Conservation (phyloP, 1,140 invertebrate genomes). For the Agrypnia vestita region DNA sequence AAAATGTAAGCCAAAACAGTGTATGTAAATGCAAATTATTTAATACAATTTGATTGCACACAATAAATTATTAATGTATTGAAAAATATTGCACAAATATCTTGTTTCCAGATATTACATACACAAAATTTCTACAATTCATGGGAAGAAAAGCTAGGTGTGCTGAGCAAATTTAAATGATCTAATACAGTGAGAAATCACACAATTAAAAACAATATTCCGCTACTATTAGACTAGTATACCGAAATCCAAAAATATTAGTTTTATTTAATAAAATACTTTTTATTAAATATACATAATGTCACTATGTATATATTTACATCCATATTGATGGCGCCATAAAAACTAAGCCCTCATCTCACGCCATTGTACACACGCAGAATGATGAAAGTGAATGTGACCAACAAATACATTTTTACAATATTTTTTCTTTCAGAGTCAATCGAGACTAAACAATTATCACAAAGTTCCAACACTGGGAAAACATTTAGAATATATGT, state of each 20-base stretch:
- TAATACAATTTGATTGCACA: neutral
- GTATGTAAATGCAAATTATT: constrained; percentile 22
- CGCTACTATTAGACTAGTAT: neutral
- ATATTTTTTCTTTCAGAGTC: constrained; percentile 13
- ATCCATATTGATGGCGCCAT: neutral
- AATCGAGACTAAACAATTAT: neutral
- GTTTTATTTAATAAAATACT: constrained; percentile 17
- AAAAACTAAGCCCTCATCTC: too few species aligned
- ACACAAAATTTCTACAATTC: neutral
- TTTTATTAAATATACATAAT: constrained; percentile 29
- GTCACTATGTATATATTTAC: constrained; percentile 13
- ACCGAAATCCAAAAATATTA: constrained; percentile 34
- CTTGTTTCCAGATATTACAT: neutral
- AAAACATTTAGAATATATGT: too few species aligned
- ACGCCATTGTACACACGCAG: neutral
- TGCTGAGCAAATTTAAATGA: constrained; percentile 8
- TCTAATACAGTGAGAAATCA: neutral
- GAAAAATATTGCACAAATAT: constrained; percentile 20
- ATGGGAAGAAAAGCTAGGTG: constrained; percentile 5
- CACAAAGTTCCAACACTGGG: too few species aligned
- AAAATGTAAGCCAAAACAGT: neutral
- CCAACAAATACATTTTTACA: constrained; percentile 17
- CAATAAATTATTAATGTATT: neutral
- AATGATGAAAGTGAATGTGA: neutral
- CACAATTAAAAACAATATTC: constrained; percentile 24